Evolutionary conservation across 2,113 vertebrate species (phyloP).

Genomic region (Silurus meridionalis): DNA sequence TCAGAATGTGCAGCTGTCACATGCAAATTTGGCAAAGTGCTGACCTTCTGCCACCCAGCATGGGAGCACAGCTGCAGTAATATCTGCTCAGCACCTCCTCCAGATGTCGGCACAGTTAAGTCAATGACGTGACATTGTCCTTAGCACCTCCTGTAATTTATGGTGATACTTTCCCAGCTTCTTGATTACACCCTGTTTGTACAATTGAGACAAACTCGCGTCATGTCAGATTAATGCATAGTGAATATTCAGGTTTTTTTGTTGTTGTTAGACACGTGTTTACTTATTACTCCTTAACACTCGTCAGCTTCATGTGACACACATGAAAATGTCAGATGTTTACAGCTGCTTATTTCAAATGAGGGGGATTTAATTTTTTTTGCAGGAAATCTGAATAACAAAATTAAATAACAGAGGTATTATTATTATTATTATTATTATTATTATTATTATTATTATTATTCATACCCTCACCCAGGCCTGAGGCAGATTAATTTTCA

Average conservation of each 20-base stretch:
- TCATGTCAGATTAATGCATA: slow-evolving; percentile 9
- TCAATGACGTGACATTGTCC: slow-evolving; percentile 47
- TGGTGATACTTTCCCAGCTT: slow-evolving; percentile 17
- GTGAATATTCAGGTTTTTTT: slow-evolving; percentile 13
- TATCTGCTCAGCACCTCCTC: slow-evolving; percentile 50
- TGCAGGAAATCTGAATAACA: slow-evolving; percentile 42
- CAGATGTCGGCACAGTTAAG: slow-evolving; percentile 45
- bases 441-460: slow-evolving; percentile 59
- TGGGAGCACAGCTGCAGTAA: slow-evolving; percentile 36
- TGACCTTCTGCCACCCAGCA: slow-evolving; percentile 40
- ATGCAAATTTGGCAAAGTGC: slow-evolving; percentile 47
- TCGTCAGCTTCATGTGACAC: slow-evolving; percentile 26
- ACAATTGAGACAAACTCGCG: slow-evolving; percentile 6
- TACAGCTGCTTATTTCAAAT: slow-evolving; percentile 14
- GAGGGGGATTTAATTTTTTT: slow-evolving; percentile 25
- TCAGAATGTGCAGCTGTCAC: slow-evolving; percentile 31
- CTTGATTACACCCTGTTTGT: slow-evolving; percentile 34
- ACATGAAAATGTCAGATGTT: not conserved
- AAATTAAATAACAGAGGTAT: slow-evolving; percentile 44
- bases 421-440: slow-evolving; percentile 50
- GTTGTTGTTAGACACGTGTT: slow-evolving; percentile 1
- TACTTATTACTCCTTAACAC: slow-evolving; percentile 18
- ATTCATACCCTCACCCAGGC: slow-evolving; percentile 41
- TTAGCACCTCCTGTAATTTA: slow-evolving; percentile 44
- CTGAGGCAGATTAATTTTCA: slow-evolving; percentile 50